Conservation (phyloP, 2,888 invertebrate species). For the Volucella inflata region DNA sequence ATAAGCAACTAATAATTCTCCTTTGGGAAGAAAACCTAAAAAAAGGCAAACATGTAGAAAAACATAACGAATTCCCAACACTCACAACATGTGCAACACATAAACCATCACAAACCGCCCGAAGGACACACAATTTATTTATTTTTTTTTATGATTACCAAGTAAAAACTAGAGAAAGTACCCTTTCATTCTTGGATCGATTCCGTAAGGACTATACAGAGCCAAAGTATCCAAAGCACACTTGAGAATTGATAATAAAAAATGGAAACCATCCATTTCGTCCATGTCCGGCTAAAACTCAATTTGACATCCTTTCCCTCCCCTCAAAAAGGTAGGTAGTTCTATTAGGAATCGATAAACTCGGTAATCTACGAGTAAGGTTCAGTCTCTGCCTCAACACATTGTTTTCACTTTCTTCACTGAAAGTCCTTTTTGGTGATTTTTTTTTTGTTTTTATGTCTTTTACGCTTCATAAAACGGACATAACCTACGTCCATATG, state of each 20-base stretch:
- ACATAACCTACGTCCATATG: constrained; percentile 5
- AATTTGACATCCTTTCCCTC: constrained; percentile 26
- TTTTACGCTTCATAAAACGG: constrained; percentile 26
- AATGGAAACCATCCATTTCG: constrained; percentile 10
- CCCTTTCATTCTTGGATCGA: background rate
- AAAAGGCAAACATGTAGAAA: background rate
- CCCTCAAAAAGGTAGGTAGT: background rate
- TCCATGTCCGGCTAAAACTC: constrained; percentile 20
- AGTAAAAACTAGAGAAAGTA: background rate
- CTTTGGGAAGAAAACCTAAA: background rate
- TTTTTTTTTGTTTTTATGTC: constrained; percentile 28
- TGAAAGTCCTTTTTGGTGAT: constrained; percentile 17
- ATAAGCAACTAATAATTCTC: constrained; percentile 3
- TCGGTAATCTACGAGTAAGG: constrained; percentile 28
- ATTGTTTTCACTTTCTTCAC: constrained; percentile 55
- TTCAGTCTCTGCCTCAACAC: constrained; percentile 30
- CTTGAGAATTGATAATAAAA: constrained; percentile 30
- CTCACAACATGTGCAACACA: constrained; percentile 1
- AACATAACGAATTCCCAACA: background rate
- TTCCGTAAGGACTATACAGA: background rate
- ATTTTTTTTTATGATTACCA: background rate
- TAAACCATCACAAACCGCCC: background rate
- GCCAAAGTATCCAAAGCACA: background rate
- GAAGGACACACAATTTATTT: background rate
- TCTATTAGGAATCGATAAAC: constrained; percentile 35